Conservation (phyloP, 2,797 vertebrate genomes). For the Luscinia megarhynchos region DNA sequence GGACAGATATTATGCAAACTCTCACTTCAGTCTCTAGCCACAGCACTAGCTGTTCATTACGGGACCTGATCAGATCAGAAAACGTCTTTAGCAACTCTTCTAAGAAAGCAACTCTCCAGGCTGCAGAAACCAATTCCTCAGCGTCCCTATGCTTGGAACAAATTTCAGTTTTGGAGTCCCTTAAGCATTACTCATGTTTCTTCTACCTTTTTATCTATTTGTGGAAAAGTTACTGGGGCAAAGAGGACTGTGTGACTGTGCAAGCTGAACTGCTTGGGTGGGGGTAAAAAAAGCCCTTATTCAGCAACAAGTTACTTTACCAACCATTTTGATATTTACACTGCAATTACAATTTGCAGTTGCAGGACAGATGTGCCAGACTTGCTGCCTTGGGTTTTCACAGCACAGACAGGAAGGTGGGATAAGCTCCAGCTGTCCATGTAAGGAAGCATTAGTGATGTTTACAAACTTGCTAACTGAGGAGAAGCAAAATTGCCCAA, state of each 20-base stretch:
- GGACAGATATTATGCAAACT: background rate
- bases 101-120: background rate
- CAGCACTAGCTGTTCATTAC: background rate
- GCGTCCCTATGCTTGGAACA: accelerated
- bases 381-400: background rate
- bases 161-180: background rate
- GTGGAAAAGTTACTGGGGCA: background rate
- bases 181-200: background rate
- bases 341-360: background rate
- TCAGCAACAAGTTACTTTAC: background rate
- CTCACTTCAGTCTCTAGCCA: background rate
- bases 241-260: background rate
- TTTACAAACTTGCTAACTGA: background rate
- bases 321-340: background rate
- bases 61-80: background rate
- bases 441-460: background rate
- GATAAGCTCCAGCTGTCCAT: background rate
- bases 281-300: background rate
- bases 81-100: background rate
- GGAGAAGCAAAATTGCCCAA: background rate
- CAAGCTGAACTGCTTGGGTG: background rate
- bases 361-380: background rate
- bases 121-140: background rate
- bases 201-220: background rate
- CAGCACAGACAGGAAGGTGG: background rate